These are phyloP conservation scores for Chloromyia formosa DNA, from an alignment of 2,888 invertebrate species.

Conservation along the genomic window DNA sequence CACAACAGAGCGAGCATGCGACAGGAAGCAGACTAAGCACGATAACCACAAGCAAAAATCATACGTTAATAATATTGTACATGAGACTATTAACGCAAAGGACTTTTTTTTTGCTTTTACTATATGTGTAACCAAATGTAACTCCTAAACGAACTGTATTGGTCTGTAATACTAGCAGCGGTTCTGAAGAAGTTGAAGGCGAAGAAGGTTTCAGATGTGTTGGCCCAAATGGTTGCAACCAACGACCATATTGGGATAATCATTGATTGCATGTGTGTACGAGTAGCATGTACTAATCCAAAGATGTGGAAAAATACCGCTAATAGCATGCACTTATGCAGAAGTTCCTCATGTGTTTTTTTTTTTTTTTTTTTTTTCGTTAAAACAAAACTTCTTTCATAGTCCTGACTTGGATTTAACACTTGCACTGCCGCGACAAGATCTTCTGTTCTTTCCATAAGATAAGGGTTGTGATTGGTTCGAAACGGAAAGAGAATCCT, in stretches of 20 bases:
- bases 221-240: not conserved
- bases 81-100: not conserved
- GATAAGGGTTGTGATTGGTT: no score
- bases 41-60: not conserved
- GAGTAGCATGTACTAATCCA: constrained; percentile 5
- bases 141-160: no score
- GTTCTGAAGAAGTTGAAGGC: not conserved
- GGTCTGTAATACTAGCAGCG: not conserved
- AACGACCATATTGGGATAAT: constrained; percentile 30
- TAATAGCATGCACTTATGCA: not conserved
- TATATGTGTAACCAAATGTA: not conserved
- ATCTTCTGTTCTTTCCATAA: no score
- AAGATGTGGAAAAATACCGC: constrained; percentile 2
- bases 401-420: no score
- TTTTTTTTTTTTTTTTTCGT: no score
- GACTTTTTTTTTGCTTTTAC: not conserved
- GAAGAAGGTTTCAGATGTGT: not conserved
- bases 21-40: not conserved
- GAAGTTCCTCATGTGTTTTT: not conserved
- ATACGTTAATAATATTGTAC: not conserved
- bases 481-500: no score
- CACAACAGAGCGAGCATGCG: not conserved
- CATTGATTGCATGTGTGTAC: constrained; percentile 21
- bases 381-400: no score
- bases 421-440: no score